These are phyloP conservation scores for Eupelmus urozonus DNA, from an alignment of 2,888 invertebrate genomes.

Conservation along the genomic window DNA sequence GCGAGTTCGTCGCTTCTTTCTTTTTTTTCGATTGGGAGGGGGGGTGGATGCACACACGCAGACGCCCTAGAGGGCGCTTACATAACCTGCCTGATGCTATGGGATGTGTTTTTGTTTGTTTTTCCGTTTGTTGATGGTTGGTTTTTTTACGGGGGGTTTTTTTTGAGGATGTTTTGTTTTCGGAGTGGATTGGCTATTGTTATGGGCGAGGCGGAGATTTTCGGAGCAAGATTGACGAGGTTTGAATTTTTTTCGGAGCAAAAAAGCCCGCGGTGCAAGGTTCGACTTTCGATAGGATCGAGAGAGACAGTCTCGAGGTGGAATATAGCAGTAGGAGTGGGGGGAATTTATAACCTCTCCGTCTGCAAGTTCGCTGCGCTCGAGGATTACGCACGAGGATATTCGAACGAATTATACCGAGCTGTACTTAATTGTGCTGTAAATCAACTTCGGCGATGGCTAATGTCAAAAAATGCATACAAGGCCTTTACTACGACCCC, in stretches of 20 bases:
- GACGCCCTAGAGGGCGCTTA: constrained; percentile 57
- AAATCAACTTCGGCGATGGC: constrained; percentile 35
- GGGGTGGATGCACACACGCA: constrained; percentile 3
- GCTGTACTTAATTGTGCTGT: not conserved
- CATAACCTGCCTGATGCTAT: constrained; percentile 17
- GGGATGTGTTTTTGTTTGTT: not conserved
- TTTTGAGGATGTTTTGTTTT: not conserved
- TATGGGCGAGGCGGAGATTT: no score
- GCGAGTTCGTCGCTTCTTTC: not conserved
- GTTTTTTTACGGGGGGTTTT: constrained; percentile 1
- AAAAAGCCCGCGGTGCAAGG: not conserved
- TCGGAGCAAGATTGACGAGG: not conserved
- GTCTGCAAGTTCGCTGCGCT: not conserved
- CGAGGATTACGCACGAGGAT: constrained; percentile 17
- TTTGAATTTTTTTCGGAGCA: not conserved
- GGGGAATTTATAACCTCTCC: not conserved
- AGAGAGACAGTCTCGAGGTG: no score
- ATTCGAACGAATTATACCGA: constrained; percentile 1
- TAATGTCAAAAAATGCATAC: constrained; percentile 76
- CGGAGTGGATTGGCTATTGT: not conserved
- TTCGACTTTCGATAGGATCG: not conserved
- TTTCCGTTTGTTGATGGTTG: not conserved
- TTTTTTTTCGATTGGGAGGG: not conserved
- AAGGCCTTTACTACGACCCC: constrained; percentile 85
- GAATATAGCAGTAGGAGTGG: no score